Evolutionary conservation across 2,113 vertebrate genomes (phyloP), one percentile per base, ranked within the genome.

Genomic region (Zosterops pallidus): DNA sequence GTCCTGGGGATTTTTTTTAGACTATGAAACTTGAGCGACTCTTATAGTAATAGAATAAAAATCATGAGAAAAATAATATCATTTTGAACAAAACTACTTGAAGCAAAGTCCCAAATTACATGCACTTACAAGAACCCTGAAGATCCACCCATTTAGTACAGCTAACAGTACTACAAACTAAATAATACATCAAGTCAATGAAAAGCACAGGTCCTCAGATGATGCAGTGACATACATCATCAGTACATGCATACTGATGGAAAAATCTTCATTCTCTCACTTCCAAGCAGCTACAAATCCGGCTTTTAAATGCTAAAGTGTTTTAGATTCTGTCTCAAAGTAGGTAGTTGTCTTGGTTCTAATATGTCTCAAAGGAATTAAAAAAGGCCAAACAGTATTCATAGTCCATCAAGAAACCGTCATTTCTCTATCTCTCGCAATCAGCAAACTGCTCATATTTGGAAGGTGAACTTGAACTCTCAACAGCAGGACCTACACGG

Each of bases 401-500:
- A 50, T 8, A 62, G 18, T 23, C 46, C 82, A 76, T n/a, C 11
- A 79, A 76, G 35, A 65, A 79, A 53, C 17, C 25, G 6, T 39
- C 25, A 76, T 20, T 75, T n/a, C 26, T 60, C 37, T 28, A 42
- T 57, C n/a, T 53, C 59, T 10, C 6, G 12, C 26, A 69, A 33
- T 8, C 9, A 3, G 59, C 35, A 86, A 77, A 55, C 55, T 56
- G 71, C 31, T 93, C 14, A 2, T 33, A 67, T 57, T 74, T 74
- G 55, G 64, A 90, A 94, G 86, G 71, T 89, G 75, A 95, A 91
- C 62, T 84, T 71, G 85, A 88, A 69, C 39, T 53, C 59, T 35
- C 50, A 62, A 57, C 55, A 83, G 29, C 44, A 84, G 47, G 29
- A 89, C 33, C 39, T 78, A 75, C 26, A 52, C 20, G 71, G 47